Evolutionary conservation across 2,113 vertebrate species (phyloP).

Genomic region (Rhizomys pruinosus): DNA sequence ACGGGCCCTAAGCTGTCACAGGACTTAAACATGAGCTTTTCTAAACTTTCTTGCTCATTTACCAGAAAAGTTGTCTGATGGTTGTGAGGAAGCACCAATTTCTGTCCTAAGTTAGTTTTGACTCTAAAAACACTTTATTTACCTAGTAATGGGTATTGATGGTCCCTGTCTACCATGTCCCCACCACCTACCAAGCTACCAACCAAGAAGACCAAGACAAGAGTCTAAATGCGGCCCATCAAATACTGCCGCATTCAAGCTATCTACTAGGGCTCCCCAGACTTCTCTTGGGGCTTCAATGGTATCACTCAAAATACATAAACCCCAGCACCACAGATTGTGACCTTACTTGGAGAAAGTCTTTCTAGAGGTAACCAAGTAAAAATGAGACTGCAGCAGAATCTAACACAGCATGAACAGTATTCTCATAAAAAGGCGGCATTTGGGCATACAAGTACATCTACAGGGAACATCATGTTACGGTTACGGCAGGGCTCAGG

Average conservation of each 20-base stretch:
- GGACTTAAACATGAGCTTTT: neutral
- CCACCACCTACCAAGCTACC: neutral
- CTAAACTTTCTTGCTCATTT: neutral
- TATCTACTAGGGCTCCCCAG: neutral
- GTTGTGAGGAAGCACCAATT: neutral
- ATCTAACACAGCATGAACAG: too few species aligned
- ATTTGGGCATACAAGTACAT: neutral
- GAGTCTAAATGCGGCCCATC: neutral
- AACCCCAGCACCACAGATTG: neutral
- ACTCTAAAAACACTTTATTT: neutral
- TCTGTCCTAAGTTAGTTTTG: neutral
- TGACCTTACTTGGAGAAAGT: constrained; percentile 3
- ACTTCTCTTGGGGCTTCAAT: neutral
- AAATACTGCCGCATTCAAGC: neutral
- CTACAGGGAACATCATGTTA: neutral
- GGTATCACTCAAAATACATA: neutral
- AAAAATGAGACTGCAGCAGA: neutral
- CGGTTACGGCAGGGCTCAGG: neutral
- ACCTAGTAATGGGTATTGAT: neutral
- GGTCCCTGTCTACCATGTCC: neutral
- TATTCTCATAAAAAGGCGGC: neutral
- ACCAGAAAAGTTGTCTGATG: neutral
- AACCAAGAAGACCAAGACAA: too few species aligned
- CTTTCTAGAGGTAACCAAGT: neutral
- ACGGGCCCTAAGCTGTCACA: neutral